Evolutionary conservation across 1,140 invertebrate genomes (phyloP), one percentile per base, ranked within the genome.

Genomic region (Lepidurus arcticus): DNA sequence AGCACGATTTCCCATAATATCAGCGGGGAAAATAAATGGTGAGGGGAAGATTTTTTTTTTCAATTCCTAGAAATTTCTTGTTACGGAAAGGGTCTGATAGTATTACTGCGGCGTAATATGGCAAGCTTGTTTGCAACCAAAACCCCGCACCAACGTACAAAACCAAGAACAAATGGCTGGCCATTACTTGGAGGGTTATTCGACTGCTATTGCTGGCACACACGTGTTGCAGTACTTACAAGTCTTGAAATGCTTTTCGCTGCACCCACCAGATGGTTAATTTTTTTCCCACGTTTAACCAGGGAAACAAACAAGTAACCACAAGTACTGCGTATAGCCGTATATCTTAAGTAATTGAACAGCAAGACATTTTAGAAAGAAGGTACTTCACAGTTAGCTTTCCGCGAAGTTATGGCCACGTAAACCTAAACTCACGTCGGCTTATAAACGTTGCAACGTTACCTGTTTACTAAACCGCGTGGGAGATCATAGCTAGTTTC

Each of bases 101-200:
- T 65, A 65, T 65, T 65, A 16, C 53, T 65, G 8, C 16, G 1
- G 16, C 8, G 21, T 16, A 16, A 21, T 65, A 16, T 65, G 13
- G 53, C 53, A 65, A 65, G 53, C 53, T 65, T 34, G 13, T 65
- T 65, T 65, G 10, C 53, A 34, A 65, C 53, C 21, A 65, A 9
- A 65, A 65, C n/a, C 21, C 8, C 53, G 53, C 21, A 65, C 16
- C 53, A 65, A 65, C n/a, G 21, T 21, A 65, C 8, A 16, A 65
- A 65, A 65, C 53, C n/a, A 65, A 65, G 53, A 65, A 65, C 53
- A 21, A 65, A 65, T 65, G 53, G 53, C 16, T 65, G 21, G 53
- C 53, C n/a, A 65, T 65, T 65, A 65, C 53, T 65, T 21, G 53
- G 2, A 4, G 34, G 34, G 34, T 34, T 34, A 34, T 34, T 34